Base-by-base conservation (phyloP, 2,888 invertebrate genomes). In the Apotomis capreana region DNA sequence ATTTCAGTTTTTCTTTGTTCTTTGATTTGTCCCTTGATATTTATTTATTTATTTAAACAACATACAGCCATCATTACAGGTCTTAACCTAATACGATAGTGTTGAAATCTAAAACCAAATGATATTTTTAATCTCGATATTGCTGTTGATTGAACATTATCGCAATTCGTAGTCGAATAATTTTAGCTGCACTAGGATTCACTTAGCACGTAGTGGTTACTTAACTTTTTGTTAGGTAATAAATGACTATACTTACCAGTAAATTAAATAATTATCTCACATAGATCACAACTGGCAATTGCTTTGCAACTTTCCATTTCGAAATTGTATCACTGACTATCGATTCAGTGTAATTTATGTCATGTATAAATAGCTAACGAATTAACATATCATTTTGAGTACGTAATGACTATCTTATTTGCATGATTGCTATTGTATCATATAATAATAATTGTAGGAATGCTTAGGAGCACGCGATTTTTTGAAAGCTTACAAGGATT, bases 141-240 rank as follows among this genome's bases (percentile, higher is more conserved):
- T 26, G 26, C 26, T 26, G 2, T n/a, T n/a, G 2, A 26, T 26
- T 26, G 26, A 26, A 26, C 26, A 26, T 26, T 15, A 26, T 26
- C 26, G 26, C 26, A 26, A 26, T 26, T 26, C 1, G 1, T 26
- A 26, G 26, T 26, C 26, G 26, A 26, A 26, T 26, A 26, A 26
- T 26, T 26, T 26, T 26, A 0, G 44, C 37, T 37, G 26, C 44
- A 40, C 12, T 68, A 65, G 68, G 70, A 73, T 70, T 75, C 75
- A 70, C 73, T 68, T 55, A 65, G 55, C 68, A 70, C 61, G 65
- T 70, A 26, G 26, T 37, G 68, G 57, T 65, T 72, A 60, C 64
- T 74, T 70, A 64, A 65, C 51, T 69, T 70, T 70, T 73, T 61
- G 44, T 44, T 60, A 52, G 52, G 61, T 57, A 68, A 67, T 62